Conservation (phyloP, 2,888 invertebrate species). For the Flexamia atlantica region DNA sequence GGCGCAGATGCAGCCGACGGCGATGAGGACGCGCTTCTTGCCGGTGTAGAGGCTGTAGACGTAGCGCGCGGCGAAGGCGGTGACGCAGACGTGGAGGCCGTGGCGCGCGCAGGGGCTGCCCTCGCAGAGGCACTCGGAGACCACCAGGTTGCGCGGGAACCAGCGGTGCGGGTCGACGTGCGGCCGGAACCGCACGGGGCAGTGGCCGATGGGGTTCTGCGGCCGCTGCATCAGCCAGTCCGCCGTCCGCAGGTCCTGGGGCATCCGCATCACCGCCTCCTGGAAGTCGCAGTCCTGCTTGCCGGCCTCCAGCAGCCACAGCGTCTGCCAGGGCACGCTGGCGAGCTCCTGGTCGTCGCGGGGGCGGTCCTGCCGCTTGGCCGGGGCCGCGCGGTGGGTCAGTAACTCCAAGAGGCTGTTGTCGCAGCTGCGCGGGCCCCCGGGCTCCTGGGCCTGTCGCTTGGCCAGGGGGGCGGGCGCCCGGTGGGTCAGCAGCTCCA, state of each 20-base stretch:
- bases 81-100: constrained; percentile 60
- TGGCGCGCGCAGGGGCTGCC: constrained; percentile 59
- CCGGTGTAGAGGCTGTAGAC: constrained; percentile 41
- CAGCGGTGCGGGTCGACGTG: constrained; percentile 53
- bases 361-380: neutral
- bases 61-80: constrained; percentile 47
- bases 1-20: constrained; percentile 61
- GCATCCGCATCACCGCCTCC: neutral
- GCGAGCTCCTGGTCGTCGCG: constrained; percentile 37
- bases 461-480: neutral
- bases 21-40: constrained; percentile 49
- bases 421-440: neutral
- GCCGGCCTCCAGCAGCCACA: constrained; percentile 40
- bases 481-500: neutral
- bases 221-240: constrained; percentile 40
- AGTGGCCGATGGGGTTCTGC: constrained; percentile 54
- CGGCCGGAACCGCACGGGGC: constrained; percentile 58
- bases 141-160: constrained; percentile 58
- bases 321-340: constrained; percentile 43
- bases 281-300: constrained; percentile 43
- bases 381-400: neutral
- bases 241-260: constrained; percentile 23
- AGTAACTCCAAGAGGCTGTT: constrained; percentile 1
- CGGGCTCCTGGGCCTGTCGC: neutral
- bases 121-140: constrained; percentile 61